Base-by-base conservation (phyloP, 2,888 invertebrate genomes). In the Pheosia tremula region DNA sequence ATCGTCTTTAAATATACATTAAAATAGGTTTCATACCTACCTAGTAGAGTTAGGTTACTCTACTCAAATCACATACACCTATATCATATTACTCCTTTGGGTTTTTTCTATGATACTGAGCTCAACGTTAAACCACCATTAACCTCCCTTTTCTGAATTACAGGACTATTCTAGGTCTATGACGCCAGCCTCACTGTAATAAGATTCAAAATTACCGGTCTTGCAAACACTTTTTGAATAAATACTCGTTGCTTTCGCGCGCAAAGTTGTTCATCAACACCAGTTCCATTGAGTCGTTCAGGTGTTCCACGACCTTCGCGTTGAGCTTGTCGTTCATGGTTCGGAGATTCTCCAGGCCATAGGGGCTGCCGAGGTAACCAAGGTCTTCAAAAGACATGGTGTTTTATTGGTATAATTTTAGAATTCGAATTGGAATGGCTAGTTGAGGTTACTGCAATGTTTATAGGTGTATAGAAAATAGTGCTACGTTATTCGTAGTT, bases 211-310 rank as follows among this genome's bases (percentile, higher is more conserved):
- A 24, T 24, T 64, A 79, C 92, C 92, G 89, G 57, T 89, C 82
- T 59, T 88, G 79, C 47, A 93, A 74, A 63, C 82, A 81, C 58
- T 84, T 86, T 61, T 84, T 89, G 53, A 89, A 83, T 13, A 82
- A 77, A 60, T 83, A 86, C 66, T 93, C 92, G 66, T 86, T 90
- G 41, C 83, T 80, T 66, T 93, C 92, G 24, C 80, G 80, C 0
- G 88, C 85, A 60, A 89, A 91, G 56, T 78, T 83, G 54, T 88
- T 90, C 45, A 92, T 74, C 86, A 90, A 84, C 47, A 88, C 81
- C 67, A 93, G 66, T 64, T 92, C 90, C 59, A 92, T 89, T 2
- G 82, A 85, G 7, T 84, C 84, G 58, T 85, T 90, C 5, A 93
- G 74, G 58, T 87, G 88, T 37, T 87, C 88, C 50, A 90, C 77